Percentiles rank a stretch among this genome's conserved stretches.
These are phyloP conservation scores for Ceratina japonica DNA, from an alignment of 1,140 invertebrate genomes.

Conservation along the genomic window DNA sequence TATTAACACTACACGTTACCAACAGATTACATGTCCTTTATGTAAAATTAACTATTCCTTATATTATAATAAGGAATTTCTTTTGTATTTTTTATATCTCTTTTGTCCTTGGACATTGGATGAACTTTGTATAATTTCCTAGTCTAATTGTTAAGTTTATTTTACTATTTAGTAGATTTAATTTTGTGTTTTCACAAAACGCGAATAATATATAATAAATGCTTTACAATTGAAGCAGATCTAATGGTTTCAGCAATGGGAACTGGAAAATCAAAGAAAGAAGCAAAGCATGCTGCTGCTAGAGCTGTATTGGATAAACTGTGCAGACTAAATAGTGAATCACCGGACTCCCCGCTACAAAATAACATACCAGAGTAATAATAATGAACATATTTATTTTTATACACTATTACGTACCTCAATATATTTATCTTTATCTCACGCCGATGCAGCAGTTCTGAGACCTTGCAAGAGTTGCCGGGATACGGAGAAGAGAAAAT, in stretches of 20 bases:
- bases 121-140: too few relatives aligned
- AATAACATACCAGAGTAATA: conserved; percentile 76
- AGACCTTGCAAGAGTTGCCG: conserved; percentile 73
- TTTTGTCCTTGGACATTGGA: too few relatives aligned
- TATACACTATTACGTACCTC: background rate
- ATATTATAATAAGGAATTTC: too few relatives aligned
- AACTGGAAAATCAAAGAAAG: conserved; percentile 96
- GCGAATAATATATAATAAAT: conserved; percentile 52
- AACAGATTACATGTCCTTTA: too few relatives aligned
- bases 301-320: conserved; percentile 90
- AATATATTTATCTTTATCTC: background rate
- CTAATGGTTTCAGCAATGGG: conserved; percentile 86
- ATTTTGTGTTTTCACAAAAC: background rate
- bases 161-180: background rate
- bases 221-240: conserved; percentile 73
- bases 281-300: conserved; percentile 97
- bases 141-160: too few relatives aligned
- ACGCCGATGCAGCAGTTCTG: conserved; percentile 58
- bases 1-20: too few relatives aligned
- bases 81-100: too few relatives aligned
- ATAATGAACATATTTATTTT: conserved; percentile 10
- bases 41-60: too few relatives aligned
- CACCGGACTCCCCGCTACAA: conserved; percentile 70
- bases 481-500: conserved; percentile 83
- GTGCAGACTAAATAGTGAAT: conserved; percentile 78